Evolutionary conservation across 2,888 invertebrate genomes (phyloP).

Genomic region (Scaptodrosophila latifasciaeformis): DNA sequence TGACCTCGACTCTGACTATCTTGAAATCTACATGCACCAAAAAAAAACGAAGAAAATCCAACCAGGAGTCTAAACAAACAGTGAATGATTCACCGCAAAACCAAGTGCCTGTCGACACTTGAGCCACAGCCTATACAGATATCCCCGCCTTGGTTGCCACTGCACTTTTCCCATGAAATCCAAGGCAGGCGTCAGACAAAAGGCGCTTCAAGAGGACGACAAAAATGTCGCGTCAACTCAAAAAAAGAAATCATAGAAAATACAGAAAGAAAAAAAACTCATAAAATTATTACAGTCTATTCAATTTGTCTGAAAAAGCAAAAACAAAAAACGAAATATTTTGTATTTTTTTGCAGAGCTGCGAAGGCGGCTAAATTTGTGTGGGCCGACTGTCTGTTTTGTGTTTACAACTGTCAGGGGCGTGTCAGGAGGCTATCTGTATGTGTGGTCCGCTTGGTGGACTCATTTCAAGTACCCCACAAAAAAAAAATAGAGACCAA

Average conservation of each 20-base stretch:
- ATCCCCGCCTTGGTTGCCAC: conserved; percentile 15
- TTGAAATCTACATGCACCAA: too few species aligned
- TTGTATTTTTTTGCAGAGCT: conserved; percentile 13
- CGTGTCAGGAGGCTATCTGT: conserved; percentile 12
- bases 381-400: not conserved
- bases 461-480: conserved; percentile 43
- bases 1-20: too few species aligned
- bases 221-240: conserved; percentile 51
- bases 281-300: conserved; percentile 37
- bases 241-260: conserved; percentile 7
- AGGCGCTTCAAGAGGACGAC: conserved; percentile 32
- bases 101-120: conserved; percentile 3
- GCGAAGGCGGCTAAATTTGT: not conserved
- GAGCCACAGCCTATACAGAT: conserved; percentile 10
- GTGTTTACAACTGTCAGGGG: too few species aligned
- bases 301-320: conserved; percentile 45
- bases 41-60: too few species aligned
- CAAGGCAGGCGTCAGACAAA: conserved; percentile 36
- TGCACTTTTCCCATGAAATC: conserved; percentile 52
- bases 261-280: conserved; percentile 17
- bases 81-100: conserved; percentile 9
- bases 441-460: conserved; percentile 54
- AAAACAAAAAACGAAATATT: conserved; percentile 20
- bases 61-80: conserved; percentile 64
- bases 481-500: too few species aligned